phyloP scores from a whole-genome alignment of 2,888 invertebrate species.

The Mylabris sibirica region DNA sequence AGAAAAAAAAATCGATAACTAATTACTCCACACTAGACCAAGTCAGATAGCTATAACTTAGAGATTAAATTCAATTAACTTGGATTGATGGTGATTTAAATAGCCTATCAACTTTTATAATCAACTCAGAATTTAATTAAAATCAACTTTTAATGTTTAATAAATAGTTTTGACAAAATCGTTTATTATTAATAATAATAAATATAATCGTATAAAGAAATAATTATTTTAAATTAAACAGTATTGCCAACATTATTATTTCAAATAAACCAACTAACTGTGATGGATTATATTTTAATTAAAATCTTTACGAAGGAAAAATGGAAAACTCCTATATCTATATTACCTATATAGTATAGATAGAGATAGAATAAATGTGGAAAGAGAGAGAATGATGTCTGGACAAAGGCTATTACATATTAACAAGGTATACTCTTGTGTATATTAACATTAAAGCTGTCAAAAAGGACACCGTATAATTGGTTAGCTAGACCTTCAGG shows the following conservation, averaged over 20 bases:
- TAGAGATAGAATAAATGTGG: not conserved
- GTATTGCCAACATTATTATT: not conserved
- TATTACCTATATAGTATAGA: not conserved
- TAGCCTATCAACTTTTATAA: conserved; percentile 14
- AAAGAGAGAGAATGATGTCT: conserved; percentile 24
- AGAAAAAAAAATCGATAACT: not conserved
- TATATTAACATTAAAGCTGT: conserved; percentile 63
- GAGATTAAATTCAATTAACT: conserved; percentile 6
- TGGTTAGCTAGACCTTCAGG: conserved; percentile 61
- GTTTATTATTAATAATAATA: not conserved
- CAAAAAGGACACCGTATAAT: conserved; percentile 63
- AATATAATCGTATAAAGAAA: not conserved
- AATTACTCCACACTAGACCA: not conserved
- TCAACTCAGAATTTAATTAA: conserved; percentile 7
- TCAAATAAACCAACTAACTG: not conserved
- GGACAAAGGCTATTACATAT: conserved; percentile 61
- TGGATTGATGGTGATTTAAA: conserved; percentile 18
- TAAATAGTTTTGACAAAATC: conserved; percentile 11
- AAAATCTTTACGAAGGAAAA: not conserved
- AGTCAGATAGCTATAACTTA: conserved; percentile 13
- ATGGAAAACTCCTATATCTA: not conserved
- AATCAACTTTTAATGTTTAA: conserved; percentile 6
- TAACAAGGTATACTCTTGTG: conserved; percentile 61
- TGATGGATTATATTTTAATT: not conserved
- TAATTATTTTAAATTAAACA: not conserved